Evolutionary conservation across 1,140 invertebrate genomes (phyloP), one percentile per base, ranked within the genome.

Genomic region (Homalodisca vitripennis): DNA sequence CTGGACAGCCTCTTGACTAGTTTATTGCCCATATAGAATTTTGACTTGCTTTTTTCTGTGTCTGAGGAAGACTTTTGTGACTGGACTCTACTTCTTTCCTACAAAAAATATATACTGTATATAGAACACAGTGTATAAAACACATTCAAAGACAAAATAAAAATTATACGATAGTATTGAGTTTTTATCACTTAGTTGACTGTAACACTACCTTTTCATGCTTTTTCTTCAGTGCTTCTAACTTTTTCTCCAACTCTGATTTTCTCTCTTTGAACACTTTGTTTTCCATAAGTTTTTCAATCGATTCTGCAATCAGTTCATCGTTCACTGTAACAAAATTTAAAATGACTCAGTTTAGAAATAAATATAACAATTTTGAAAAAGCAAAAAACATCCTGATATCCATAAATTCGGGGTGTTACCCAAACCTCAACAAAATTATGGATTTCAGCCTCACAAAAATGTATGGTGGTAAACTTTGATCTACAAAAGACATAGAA

Each of bases 251-350:
- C 22, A 95, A 78, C 78, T 97, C 94, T 0, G 85, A 73, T 20
- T 88, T 86, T 73, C 94, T 93, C 73, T 97, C 94, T 31, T 85
- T 86, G 2, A 95, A 91, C 27, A 84, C 75, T 82, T 97, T 97
- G 75, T 88, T 88, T 3, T 91, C 88, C 74, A 93, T 85, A 6
- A 97, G 82, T 71, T 89, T 87, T 12, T 94, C 92, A 31, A 97
- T 78, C 0, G 90, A 82, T 75, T 95, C 93, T 0, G 91, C 89
- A 24, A 87, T 74, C 60, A 91, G 81, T 65, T 87, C 84, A 51
- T 89, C 88, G 41, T 80, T 80, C 75, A 76, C 73, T 75, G 66
- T 46, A 63, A 57, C 46, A 69, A 66, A n/a, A n/a, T n/a, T n/a
- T n/a, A n/a, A n/a, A n/a, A n/a, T n/a, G n/a, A n/a, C n/a, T n/a